Evolutionary conservation across 2,888 invertebrate species (phyloP).

Genomic region (Adelognathus sp.): DNA sequence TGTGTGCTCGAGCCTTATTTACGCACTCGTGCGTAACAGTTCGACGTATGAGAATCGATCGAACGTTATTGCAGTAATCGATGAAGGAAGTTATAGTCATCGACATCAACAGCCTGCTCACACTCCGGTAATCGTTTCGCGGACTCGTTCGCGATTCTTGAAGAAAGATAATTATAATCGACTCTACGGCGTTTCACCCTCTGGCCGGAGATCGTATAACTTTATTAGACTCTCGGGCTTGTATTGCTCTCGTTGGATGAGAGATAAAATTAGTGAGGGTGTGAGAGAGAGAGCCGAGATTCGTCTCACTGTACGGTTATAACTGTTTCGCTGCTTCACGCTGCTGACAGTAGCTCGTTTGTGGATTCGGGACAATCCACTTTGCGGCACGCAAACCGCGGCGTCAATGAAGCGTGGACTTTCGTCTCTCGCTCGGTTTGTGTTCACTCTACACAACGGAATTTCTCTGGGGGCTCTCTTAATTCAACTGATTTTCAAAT

Average conservation of each 20-base stretch:
- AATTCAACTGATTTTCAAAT: conserved; percentile 62
- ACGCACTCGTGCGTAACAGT: neutral
- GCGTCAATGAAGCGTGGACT: conserved; percentile 50
- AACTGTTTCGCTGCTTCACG: conserved; percentile 1
- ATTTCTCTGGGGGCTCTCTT: conserved; percentile 40
- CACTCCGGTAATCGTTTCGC: neutral
- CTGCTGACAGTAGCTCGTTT: conserved; percentile 49
- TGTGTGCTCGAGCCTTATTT: too few relatives aligned
- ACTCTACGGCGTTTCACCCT: neutral
- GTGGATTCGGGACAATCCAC: conserved; percentile 58
- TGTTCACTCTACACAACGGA: too few relatives aligned
- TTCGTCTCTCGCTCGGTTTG: conserved; percentile 35
- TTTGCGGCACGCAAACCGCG: conserved; percentile 60
- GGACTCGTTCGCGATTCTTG: neutral
- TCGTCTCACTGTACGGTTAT: conserved; percentile 3
- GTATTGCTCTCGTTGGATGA: conserved; percentile 31
- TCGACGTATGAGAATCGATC: conserved; percentile 15
- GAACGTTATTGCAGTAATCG: conserved; percentile 34
- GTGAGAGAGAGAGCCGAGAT: conserved; percentile 3
- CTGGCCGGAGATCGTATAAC: conserved; percentile 3
- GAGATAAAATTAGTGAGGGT: conserved; percentile 31
- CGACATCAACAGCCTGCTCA: neutral
- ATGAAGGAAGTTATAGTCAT: conserved; percentile 3
- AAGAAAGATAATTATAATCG: conserved; percentile 20
- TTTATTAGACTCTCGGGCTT: conserved; percentile 20